Conservation (phyloP, 2,888 invertebrate genomes). For the Callinectes sapidus region DNA sequence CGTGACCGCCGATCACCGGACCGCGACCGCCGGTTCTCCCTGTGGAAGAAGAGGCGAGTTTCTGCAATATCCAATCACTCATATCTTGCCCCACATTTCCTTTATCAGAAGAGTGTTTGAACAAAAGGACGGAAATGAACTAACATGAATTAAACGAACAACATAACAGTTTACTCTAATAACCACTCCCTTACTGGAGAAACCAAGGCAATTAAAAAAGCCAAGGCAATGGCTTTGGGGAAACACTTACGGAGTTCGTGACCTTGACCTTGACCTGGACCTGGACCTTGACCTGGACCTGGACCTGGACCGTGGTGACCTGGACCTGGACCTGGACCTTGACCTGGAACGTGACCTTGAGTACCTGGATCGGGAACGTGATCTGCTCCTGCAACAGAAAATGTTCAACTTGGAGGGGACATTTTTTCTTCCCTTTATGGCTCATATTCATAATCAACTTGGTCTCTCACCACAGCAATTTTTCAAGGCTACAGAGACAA, state of each 20-base stretch:
- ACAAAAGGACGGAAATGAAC: too few relatives aligned
- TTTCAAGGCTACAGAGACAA: too few relatives aligned
- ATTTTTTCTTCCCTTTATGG: too few relatives aligned
- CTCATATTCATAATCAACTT: too few relatives aligned
- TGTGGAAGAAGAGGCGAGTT: neutral
- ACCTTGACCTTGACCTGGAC: constrained; percentile 54
- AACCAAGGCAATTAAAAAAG: neutral
- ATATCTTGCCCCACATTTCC: too few relatives aligned
- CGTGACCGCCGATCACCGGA: constrained; percentile 55
- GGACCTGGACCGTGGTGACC: constrained; percentile 61
- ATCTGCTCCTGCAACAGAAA: constrained; percentile 51
- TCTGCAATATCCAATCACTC: neutral
- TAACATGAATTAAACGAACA: neutral
- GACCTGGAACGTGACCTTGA: constrained; percentile 60
- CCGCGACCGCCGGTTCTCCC: constrained; percentile 47
- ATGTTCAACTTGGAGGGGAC: constrained; percentile 52
- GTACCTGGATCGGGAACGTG: constrained; percentile 40
- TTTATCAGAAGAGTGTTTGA: too few relatives aligned
- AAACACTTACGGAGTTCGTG: constrained; percentile 21
- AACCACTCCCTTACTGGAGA: neutral
- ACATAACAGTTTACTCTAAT: neutral
- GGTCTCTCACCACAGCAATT: too few relatives aligned
- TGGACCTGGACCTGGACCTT: constrained; percentile 53
- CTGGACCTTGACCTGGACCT: constrained; percentile 61
- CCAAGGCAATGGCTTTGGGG: neutral